Evolutionary conservation across 2,113 vertebrate species (phyloP), one percentile per base, ranked within the genome.

Genomic region (Urocolius indicus): DNA sequence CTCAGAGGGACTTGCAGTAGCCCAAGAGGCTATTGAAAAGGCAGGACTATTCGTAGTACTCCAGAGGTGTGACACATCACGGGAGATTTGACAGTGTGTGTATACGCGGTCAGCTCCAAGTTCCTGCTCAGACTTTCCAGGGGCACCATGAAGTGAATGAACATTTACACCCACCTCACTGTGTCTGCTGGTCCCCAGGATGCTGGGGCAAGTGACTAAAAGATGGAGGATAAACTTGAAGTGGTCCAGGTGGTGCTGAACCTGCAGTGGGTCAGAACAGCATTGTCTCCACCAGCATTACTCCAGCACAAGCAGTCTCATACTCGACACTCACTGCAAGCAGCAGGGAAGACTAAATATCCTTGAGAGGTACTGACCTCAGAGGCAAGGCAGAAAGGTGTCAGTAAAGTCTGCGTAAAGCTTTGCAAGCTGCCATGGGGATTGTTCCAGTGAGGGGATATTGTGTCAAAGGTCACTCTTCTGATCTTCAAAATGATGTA

Each of bases 61-160:
- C 13, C 15, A 22, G 7, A 27, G 36, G 26, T 19, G 0, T 63
- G 41, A 20, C 45, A 14, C 41, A 13, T 7, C 18, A 52, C 29
- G 1, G 1, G 18, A 54, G 17, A 63, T 78, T 45, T 22, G 8
- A 65, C 21, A 16, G 27, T 1, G 2, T 8, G 4, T 19, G 21
- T 41, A 16, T 41, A 16, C 43, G 26, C 1, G 2, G 22, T 14
- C 57, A 59, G 41, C 30, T 62, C 16, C 16, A 22, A 49, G 34
- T 19, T 30, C 24, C 19, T 49, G 24, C 15, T 10, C 30, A 24
- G 17, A 48, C 12, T 51, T 49, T 10, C 5, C 22, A 29, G 21
- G 22, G 49, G n/a, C 30, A 8, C 14, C 3, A 1, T 1, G 0
- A 36, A 81, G 16, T 2, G 3, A 1, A 5, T 3, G 3, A 54